Percentiles rank a stretch among this genome's conserved stretches.
Evolutionary conservation across 2,888 invertebrate genomes (phyloP).

Genomic region (Diachrysia chrysitis): DNA sequence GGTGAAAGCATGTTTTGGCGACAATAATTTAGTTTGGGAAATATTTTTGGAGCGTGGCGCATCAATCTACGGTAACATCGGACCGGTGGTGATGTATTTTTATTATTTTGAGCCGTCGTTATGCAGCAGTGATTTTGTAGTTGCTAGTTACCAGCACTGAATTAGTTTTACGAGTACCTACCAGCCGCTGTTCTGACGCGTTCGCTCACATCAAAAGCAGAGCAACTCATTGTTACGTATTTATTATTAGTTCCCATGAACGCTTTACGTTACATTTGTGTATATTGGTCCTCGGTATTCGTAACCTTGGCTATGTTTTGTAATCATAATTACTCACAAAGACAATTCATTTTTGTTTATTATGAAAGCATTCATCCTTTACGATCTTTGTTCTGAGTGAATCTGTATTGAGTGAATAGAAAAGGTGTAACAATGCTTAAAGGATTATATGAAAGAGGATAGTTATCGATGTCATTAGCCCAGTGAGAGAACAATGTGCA

Average conservation of each 20-base stretch:
- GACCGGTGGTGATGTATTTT: slow-evolving; percentile 33
- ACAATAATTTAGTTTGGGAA: slow-evolving; percentile 52
- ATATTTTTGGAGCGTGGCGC: slow-evolving; percentile 50
- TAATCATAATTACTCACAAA: slow-evolving; percentile 67
- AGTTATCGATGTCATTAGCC: slow-evolving; percentile 80
- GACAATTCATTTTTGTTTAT: slow-evolving; percentile 60
- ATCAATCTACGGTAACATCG: slow-evolving; percentile 31
- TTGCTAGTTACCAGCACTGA: slow-evolving; percentile 66
- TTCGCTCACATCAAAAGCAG: slow-evolving; percentile 79
- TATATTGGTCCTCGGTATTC: slow-evolving; percentile 75
- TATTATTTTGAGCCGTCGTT: slow-evolving; percentile 48
- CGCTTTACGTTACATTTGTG: slow-evolving; percentile 76
- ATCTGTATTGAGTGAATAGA: slow-evolving; percentile 63
- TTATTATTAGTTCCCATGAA: slow-evolving; percentile 84
- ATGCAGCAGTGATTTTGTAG: slow-evolving; percentile 30
- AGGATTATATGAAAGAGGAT: slow-evolving; percentile 67
- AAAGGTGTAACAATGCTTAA: slow-evolving; percentile 56
- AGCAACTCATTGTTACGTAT: slow-evolving; percentile 84
- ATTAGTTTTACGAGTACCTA: slow-evolving; percentile 86
- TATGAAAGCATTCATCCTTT: slow-evolving; percentile 57
- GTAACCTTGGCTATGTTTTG: slow-evolving; percentile 78
- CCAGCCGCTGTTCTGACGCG: slow-evolving; percentile 78
- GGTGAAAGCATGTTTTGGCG: slow-evolving; percentile 50
- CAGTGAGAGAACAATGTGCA: slow-evolving; percentile 76
- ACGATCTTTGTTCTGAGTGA: slow-evolving; percentile 57